These are phyloP conservation scores for Hanleya hanleyi DNA, from an alignment of 2,888 invertebrate species.

Conservation along the genomic window DNA sequence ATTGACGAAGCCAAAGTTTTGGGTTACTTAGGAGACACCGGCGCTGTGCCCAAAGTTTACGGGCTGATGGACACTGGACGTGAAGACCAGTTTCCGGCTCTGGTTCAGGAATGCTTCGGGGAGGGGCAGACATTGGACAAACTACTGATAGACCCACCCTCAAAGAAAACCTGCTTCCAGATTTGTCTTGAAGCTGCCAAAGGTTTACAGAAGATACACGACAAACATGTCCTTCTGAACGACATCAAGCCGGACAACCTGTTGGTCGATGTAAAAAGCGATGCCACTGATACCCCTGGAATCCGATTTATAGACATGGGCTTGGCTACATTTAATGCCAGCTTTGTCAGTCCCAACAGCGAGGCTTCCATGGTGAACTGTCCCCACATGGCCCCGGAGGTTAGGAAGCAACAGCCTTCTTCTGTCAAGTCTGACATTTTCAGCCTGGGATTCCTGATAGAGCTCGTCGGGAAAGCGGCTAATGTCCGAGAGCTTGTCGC, in stretches of 20 bases:
- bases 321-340: neutral
- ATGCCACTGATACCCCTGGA: neutral
- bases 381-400: neutral
- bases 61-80: neutral
- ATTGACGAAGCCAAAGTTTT: neutral
- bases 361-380: neutral
- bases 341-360: neutral
- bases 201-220: neutral
- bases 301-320: slow-evolving; percentile 3
- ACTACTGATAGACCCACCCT: neutral
- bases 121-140: neutral
- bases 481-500: neutral
- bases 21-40: neutral
- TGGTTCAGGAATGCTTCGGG: neutral
- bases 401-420: neutral
- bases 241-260: neutral
- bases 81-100: neutral
- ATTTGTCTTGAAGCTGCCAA: neutral
- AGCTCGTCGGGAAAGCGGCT: neutral
- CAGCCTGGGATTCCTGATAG: neutral
- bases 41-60: neutral
- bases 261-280: neutral
- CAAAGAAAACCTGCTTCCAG: neutral
- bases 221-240: neutral
- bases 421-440: slow-evolving; percentile 2